Evolutionary conservation across 2,797 vertebrate species (phyloP), one percentile per base, ranked within the genome.

Genomic region (Coregonus suidteri): DNA sequence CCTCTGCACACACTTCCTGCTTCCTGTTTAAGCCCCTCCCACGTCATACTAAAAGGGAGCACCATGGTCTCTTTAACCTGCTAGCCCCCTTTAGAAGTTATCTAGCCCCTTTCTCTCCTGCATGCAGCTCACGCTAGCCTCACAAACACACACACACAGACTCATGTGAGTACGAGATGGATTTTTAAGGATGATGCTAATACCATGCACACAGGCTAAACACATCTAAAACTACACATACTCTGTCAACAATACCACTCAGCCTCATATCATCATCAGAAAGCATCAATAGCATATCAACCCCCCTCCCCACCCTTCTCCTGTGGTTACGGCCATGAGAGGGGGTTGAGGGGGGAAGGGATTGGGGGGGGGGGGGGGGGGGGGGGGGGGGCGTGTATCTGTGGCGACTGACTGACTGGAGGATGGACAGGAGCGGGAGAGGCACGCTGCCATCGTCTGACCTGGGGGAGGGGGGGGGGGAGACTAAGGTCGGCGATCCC

Each of bases 401-500:
- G 86, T 88, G 79, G 84, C 85, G 90, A 91, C 90, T 92, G 90
- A 91, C 88, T 87, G 84, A 84, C 90, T 88, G 91, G 93, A 51
- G 92, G 93, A 89, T 89, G 87, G 92, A 94, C 94, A 95, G 94
- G 93, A 95, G 94, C 90, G 94, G 94, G 94, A 94, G 94, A 95
- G 94, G 94, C 94, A 93, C 95, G 94, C 94, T 94, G 94, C 94
- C 94, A 94, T 94, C 93, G 93, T 94, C 93, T 77, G 91, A 94
- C 94, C 93, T 92, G 66, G 56, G 72, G 31, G 13, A 76, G 20
- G 20, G 0, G 82, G n/a, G n/a, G 85, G 41, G 41, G 41, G 88
- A 35, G 86, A 76, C 31, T 15, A 91, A 92, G 93, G 93, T 93
- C 84, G 85, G 88, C 92, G 93, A 92, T 93, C 92, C 93, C 93